These are phyloP conservation scores for Campoletis sonorensis DNA, from an alignment of 1,140 invertebrate genomes.

Conservation along the genomic window DNA sequence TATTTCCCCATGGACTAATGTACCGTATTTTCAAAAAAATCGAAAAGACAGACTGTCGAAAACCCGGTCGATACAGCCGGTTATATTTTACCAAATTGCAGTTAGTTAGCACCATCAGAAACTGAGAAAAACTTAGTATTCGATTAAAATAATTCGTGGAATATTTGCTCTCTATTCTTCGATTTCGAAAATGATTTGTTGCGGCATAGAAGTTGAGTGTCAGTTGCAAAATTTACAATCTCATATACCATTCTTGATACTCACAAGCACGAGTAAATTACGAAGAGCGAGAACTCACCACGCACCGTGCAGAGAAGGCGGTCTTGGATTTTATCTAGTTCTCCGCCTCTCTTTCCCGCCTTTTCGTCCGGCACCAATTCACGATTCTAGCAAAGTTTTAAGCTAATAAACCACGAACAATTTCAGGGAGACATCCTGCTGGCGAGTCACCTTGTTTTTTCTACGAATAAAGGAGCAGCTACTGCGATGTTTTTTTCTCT, in stretches of 20 bases:
- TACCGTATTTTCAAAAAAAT: no score
- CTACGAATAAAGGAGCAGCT: slow-evolving; percentile 9
- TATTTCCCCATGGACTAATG: no score
- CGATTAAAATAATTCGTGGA: no score
- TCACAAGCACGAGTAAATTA: slow-evolving; percentile 57
- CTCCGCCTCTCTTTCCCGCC: neutral
- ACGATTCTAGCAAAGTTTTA: slow-evolving; percentile 51
- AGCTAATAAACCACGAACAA: slow-evolving; percentile 58
- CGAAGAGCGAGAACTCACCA: slow-evolving; percentile 30
- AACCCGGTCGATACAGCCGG: no score
- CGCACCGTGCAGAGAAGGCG: neutral
- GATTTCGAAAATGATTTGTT: no score
- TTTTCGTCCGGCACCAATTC: slow-evolving; percentile 43
- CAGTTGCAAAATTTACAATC: slow-evolving; percentile 19
- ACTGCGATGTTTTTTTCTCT: neutral
- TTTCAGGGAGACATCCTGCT: slow-evolving; percentile 31
- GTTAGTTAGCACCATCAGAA: no score
- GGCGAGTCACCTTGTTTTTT: neutral
- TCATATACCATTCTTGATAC: slow-evolving; percentile 42
- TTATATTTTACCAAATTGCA: no score
- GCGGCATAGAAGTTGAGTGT: slow-evolving; percentile 58
- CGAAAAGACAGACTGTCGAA: no score
- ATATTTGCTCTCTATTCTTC: no score
- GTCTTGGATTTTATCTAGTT: neutral
- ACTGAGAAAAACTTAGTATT: no score